These are phyloP conservation scores for Theristicus caerulescens DNA, from an alignment of 2,113 vertebrate species.

Conservation along the genomic window DNA sequence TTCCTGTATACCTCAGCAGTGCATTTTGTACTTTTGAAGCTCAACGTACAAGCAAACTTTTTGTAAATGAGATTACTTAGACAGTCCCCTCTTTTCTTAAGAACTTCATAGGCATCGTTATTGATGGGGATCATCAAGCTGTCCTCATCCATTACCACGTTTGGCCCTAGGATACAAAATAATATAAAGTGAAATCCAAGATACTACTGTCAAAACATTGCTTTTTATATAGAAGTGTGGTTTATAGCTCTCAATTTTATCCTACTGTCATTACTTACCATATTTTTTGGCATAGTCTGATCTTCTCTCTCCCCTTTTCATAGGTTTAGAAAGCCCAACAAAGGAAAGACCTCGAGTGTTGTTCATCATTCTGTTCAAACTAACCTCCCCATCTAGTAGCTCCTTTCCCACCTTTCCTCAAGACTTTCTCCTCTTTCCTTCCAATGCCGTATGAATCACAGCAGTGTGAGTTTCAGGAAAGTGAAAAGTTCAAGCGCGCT, in stretches of 20 bases:
- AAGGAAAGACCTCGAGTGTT: background rate
- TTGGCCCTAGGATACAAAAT: conserved; percentile 46
- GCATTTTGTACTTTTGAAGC: background rate
- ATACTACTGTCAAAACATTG: background rate
- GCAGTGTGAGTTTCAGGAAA: background rate
- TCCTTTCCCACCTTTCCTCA: background rate
- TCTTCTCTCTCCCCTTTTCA: background rate
- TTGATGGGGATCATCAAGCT: conserved; percentile 43
- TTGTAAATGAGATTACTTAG: conserved; percentile 54
- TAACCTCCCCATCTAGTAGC: background rate
- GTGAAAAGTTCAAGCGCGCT: background rate
- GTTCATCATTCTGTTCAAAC: background rate
- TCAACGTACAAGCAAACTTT: conserved; percentile 76
- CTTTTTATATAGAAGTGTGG: background rate
- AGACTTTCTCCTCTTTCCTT: background rate
- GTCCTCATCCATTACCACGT: background rate
- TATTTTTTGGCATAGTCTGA: background rate
- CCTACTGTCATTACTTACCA: background rate
- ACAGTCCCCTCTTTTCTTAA: conserved; percentile 54
- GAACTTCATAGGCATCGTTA: background rate
- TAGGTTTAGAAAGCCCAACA: background rate
- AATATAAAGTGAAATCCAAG: background rate
- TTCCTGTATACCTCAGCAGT: conserved; percentile 61
- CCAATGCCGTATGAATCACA: background rate
- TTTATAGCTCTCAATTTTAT: background rate